These are phyloP conservation scores for Thaumatotibia leucotreta DNA, from an alignment of 1,140 invertebrate species.

Conservation along the genomic window DNA sequence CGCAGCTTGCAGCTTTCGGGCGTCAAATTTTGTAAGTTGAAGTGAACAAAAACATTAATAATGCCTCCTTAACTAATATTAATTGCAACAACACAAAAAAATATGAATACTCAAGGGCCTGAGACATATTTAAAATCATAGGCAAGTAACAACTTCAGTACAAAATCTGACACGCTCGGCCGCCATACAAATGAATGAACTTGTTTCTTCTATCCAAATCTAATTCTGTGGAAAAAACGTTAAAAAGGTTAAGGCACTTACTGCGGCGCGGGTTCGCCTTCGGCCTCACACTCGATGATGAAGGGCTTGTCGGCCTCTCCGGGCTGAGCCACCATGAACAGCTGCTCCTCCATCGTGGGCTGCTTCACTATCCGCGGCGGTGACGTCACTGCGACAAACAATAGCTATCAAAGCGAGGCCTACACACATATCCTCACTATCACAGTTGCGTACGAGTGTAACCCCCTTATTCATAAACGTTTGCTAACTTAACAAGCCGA, in stretches of 20 bases:
- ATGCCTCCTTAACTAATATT: no score
- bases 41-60: no score
- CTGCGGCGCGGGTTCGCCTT: constrained; percentile 92
- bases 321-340: constrained; percentile 92
- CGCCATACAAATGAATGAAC: no score
- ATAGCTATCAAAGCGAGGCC: background rate
- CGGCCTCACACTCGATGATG: constrained; percentile 95
- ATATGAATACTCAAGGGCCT: no score
- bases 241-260: constrained; percentile 79
- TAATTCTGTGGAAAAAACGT: no score
- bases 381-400: constrained; percentile 82
- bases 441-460: background rate
- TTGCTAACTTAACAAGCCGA: background rate
- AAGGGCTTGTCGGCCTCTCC: constrained; percentile 95
- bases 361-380: constrained; percentile 94
- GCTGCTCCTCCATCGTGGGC: constrained; percentile 91
- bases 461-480: background rate
- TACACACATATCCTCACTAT: background rate
- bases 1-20: no score
- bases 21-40: no score
- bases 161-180: no score
- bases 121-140: no score
- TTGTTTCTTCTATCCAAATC: no score
- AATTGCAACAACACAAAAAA: no score
- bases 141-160: no score